Evolutionary conservation across 2,113 vertebrate species (phyloP).

Genomic region (Otis tarda): DNA sequence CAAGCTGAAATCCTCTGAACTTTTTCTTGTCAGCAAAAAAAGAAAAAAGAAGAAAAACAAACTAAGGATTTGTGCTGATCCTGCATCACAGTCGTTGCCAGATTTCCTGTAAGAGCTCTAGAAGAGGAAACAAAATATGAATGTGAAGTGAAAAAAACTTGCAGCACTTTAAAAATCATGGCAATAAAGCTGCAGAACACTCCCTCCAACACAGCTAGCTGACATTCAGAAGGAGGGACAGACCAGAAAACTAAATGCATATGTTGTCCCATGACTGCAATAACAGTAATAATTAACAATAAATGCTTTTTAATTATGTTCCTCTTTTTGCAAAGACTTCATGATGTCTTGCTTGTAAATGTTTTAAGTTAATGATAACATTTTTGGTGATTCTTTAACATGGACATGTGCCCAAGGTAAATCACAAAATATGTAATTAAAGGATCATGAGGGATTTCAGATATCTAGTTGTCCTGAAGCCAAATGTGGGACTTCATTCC

Average conservation of each 20-base stretch:
- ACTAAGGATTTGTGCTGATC: conserved; percentile 48
- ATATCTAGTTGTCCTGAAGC: neutral
- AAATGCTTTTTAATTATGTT: neutral
- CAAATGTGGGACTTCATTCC: neutral
- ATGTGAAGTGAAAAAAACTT: neutral
- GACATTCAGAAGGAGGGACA: neutral
- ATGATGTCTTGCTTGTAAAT: neutral
- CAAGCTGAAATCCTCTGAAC: neutral
- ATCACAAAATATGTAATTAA: neutral
- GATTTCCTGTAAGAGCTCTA: neutral
- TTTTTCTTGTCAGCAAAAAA: neutral
- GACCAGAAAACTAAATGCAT: neutral
- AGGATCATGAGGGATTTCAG: neutral
- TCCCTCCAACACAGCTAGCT: neutral
- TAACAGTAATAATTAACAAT: conserved; percentile 25
- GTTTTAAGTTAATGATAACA: neutral
- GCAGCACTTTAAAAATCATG: neutral
- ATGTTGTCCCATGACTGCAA: neutral
- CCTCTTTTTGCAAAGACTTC: neutral
- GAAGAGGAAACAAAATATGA: conserved; percentile 36
- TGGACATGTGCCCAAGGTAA: neutral
- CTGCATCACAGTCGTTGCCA: conserved; percentile 1
- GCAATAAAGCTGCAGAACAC: neutral
- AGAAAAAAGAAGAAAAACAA: neutral
- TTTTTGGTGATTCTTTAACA: neutral